phyloP scores from a whole-genome alignment of 2,888 invertebrate genomes.

The Phortica magna region DNA sequence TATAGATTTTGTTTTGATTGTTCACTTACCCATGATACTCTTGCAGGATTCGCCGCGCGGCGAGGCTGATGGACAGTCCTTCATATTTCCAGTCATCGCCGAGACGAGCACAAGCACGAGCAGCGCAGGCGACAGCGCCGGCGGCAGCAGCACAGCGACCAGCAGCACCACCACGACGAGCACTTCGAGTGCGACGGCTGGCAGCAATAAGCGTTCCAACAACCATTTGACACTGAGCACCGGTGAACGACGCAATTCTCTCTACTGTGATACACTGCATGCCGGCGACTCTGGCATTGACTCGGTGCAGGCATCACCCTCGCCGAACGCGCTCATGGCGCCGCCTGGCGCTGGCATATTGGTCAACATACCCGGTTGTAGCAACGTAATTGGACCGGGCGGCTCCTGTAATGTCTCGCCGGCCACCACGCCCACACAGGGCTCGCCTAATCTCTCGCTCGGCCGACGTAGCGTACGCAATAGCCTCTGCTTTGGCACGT shows the following conservation, averaged over 20 bases:
- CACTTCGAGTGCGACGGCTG: conserved; percentile 51
- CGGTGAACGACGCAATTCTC: conserved; percentile 72
- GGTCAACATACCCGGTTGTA: conserved; percentile 51
- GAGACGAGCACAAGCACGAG: conserved; percentile 74
- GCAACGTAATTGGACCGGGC: conserved; percentile 55
- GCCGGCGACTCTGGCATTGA: conserved; percentile 85
- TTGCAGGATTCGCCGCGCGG: conserved; percentile 83
- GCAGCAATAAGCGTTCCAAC: conserved; percentile 41
- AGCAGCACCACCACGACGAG: conserved; percentile 45
- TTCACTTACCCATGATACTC: neutral
- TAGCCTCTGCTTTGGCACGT: conserved; percentile 60
- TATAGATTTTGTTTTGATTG: neutral
- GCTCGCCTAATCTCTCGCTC: conserved; percentile 76
- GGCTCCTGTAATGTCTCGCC: conserved; percentile 76
- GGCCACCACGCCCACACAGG: conserved; percentile 76
- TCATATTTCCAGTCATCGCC: conserved; percentile 81
- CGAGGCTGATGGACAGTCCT: conserved; percentile 84
- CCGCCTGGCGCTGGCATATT: conserved; percentile 68
- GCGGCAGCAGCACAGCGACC: conserved; percentile 47
- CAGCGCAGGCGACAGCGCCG: conserved; percentile 53
- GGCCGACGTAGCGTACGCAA: conserved; percentile 66
- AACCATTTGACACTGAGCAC: conserved; percentile 61
- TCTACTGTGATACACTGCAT: conserved; percentile 79
- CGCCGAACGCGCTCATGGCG: conserved; percentile 78
- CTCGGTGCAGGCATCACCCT: conserved; percentile 84